Percentiles rank a stretch among this genome's conserved stretches.
Conservation (phyloP, 92 coral and sea anemone species). For the Zoanthus gigantus region DNA sequence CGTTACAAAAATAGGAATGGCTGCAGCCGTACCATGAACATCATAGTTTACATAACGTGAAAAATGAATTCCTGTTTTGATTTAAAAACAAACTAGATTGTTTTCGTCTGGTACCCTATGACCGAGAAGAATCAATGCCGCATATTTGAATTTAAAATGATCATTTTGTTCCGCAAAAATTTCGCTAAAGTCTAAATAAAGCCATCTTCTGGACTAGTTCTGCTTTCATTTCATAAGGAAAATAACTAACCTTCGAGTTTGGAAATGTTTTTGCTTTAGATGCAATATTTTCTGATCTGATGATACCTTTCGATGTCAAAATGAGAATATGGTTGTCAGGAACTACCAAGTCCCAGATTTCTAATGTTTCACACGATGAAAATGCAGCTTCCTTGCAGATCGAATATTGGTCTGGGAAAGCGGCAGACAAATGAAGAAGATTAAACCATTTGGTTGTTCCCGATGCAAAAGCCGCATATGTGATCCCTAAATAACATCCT, state of each 20-base stretch:
- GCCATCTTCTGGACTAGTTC: too few species aligned
- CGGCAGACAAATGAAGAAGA: slow-evolving; percentile 75
- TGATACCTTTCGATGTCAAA: slow-evolving; percentile 85
- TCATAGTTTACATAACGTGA: too few species aligned
- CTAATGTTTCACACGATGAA: slow-evolving; percentile 64
- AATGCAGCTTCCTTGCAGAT: slow-evolving; percentile 78
- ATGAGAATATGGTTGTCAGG: slow-evolving; percentile 71
- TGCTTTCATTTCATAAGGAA: too few species aligned
- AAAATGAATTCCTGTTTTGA: too few species aligned
- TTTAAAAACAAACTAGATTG: too few species aligned
- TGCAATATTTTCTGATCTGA: slow-evolving; percentile 69
- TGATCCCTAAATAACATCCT: slow-evolving; percentile 92
- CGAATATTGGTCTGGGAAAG: slow-evolving; percentile 71
- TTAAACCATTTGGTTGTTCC: slow-evolving; percentile 87
- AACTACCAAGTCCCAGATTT: slow-evolving; percentile 77
- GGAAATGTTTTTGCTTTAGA: slow-evolving; percentile 14
- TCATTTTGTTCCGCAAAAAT: too few species aligned
- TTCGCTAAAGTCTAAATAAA: too few species aligned
- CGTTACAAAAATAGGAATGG: too few species aligned
- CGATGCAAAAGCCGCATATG: slow-evolving; percentile 78
- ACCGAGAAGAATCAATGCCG: too few species aligned
- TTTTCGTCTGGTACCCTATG: too few species aligned
- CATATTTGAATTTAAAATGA: too few species aligned
- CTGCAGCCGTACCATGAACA: too few species aligned
- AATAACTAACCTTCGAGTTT: slow-evolving; percentile 42